Conservation (phyloP, 2,113 vertebrate species). For the Gadus macrocephalus region DNA sequence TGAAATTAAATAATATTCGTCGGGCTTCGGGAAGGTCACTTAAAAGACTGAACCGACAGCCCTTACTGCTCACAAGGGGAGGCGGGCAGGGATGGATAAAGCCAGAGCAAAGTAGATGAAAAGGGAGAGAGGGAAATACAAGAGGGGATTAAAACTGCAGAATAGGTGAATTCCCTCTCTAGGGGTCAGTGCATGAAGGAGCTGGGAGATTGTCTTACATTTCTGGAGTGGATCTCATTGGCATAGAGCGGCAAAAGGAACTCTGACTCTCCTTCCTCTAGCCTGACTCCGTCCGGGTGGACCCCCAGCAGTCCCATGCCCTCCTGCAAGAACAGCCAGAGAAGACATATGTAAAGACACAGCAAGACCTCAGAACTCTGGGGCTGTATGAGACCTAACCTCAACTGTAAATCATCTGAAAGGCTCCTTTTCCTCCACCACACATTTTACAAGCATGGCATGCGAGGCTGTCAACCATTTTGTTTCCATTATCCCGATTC, state of each 20-base stretch:
- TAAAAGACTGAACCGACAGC: neutral
- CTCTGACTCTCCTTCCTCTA: slow-evolving; percentile 95
- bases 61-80: neutral
- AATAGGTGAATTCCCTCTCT: too few species aligned
- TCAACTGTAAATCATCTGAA: neutral
- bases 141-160: neutral
- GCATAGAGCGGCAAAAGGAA: slow-evolving; percentile 91
- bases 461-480: neutral
- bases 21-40: slow-evolving; percentile 8
- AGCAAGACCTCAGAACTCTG: neutral
- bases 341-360: neutral
- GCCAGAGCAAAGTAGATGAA: slow-evolving; percentile 6
- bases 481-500: slow-evolving; percentile 6
- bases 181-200: slow-evolving; percentile 2
- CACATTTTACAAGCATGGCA: slow-evolving; percentile 4
- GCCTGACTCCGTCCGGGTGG: slow-evolving; percentile 80
- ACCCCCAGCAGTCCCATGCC: slow-evolving; percentile 92
- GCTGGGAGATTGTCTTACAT: slow-evolving; percentile 68
- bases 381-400: neutral
- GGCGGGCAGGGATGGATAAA: neutral
- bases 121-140: neutral
- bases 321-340: slow-evolving; percentile 62
- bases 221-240: slow-evolving; percentile 91
- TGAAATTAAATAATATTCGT: slow-evolving; percentile 20
- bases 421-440: neutral